phyloP scores from a whole-genome alignment of 2,888 invertebrate genomes.

The Chorisops tibialis region DNA sequence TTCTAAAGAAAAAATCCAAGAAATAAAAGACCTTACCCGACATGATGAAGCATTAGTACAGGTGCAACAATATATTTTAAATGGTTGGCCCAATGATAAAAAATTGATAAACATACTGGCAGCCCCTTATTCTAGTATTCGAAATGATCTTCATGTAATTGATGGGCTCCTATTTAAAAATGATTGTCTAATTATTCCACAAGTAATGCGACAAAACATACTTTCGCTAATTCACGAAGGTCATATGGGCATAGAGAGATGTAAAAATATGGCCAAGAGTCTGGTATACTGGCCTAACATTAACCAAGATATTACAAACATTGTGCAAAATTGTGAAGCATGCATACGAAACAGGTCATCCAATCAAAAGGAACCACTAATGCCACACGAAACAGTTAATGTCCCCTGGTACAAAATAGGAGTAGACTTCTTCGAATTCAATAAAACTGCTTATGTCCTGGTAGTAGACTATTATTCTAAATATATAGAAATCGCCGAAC shows the following conservation, averaged over 20 bases:
- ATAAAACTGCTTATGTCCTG: no score
- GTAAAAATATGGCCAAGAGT: slow-evolving; percentile 10
- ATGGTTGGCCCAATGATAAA: no score
- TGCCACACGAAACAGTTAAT: no score
- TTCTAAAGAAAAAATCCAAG: slow-evolving; percentile 3
- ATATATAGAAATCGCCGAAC: no score
- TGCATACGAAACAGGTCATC: slow-evolving; percentile 1
- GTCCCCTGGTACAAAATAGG: slow-evolving; percentile 18
- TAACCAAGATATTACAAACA: slow-evolving; percentile 3
- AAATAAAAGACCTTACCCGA: no score
- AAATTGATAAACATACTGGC: not conserved
- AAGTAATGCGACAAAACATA: slow-evolving; percentile 15
- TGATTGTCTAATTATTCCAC: slow-evolving; percentile 24
- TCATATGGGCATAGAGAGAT: slow-evolving; percentile 28
- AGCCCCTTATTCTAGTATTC: not conserved
- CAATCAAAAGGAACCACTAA: no score
- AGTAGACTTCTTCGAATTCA: no score
- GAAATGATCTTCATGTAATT: slow-evolving; percentile 27
- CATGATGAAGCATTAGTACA: no score
- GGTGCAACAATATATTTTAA: no score
- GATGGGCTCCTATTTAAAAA: slow-evolving; percentile 25
- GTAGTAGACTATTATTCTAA: no score
- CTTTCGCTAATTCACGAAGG: slow-evolving; percentile 29
- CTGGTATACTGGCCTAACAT: slow-evolving; percentile 28
- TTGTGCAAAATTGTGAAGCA: not conserved